Conservation (phyloP, 2,797 vertebrate genomes). For the Distichodus sexfasciatus region DNA sequence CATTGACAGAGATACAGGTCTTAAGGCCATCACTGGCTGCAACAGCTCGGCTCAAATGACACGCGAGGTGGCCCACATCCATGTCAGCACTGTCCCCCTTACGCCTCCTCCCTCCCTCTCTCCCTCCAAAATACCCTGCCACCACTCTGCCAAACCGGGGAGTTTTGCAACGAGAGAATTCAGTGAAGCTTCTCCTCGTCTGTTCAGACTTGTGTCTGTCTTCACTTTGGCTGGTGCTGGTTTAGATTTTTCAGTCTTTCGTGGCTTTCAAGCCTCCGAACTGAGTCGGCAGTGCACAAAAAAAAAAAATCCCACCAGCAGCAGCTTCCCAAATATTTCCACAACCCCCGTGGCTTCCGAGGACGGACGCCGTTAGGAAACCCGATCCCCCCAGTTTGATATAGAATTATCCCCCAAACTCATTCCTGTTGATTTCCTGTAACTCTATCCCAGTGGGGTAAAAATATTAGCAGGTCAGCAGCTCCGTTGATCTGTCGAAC, state of each 20-base stretch:
- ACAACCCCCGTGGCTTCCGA: constrained; percentile 60
- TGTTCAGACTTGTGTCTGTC: background rate
- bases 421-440: constrained; percentile 92
- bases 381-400: constrained; percentile 73
- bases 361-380: constrained; percentile 73
- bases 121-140: no score
- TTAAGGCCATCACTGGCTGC: constrained; percentile 60
- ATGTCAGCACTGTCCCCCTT: background rate
- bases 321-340: constrained; percentile 61
- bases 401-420: constrained; percentile 79
- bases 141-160: no score
- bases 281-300: constrained; percentile 45
- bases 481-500: constrained; percentile 61
- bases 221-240: background rate
- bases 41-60: constrained; percentile 68
- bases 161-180: no score
- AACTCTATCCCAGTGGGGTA: constrained; percentile 88
- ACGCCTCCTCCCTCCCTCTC: no score
- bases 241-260: background rate
- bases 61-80: constrained; percentile 51
- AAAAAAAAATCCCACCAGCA: no score
- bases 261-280: constrained; percentile 6
- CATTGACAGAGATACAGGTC: constrained; percentile 61
- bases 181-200: no score
- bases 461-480: constrained; percentile 89